Evolutionary conservation across 1,140 invertebrate species (phyloP), one percentile per base, ranked within the genome.

Genomic region (Phenacoccus solenopsis): DNA sequence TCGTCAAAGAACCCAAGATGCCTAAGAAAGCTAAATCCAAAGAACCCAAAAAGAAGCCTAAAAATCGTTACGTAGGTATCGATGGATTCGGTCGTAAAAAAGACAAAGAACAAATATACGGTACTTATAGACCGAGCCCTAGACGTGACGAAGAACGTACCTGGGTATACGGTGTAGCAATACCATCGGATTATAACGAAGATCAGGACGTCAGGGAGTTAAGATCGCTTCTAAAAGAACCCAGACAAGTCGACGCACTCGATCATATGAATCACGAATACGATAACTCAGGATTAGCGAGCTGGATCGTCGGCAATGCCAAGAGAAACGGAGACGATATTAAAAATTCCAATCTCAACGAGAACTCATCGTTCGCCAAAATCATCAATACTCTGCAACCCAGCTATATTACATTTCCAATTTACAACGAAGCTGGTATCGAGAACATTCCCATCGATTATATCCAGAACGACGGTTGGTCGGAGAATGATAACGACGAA

Each of bases 351-450:
- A 32, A 7, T 4, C 13, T 49, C 5, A 49, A 49, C 3, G 38
- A 49, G 16, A 49, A 49, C 16, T 9, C 38, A n/a, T 49, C 38
- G 5, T n/a, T n/a, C n/a, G 20, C 12, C 20, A 49, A 49, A 49
- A 49, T 5, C 20, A 49, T n/a, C 3, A 16, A 10, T 2, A 49
- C 38, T 10, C 5, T 49, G 5, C 13, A 49, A 2, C 38, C 38
- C 20, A 3, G 13, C 5, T 16, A 32, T 32, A 13, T 49, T 10
- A n/a, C 32, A 38, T 64, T 64, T 64, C 25, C 10, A 27, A 4
- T 64, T 24, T 64, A 64, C 20, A 64, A 64, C 59, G 59, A 64
- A 64, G 59, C 22, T 27, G 59, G 59, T n/a, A 49, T 64, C 12
- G 59, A 64, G 16, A 27, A 64, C 22, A 64, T 25, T 24, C 21